These are phyloP conservation scores for Oxytorus armatus DNA, from an alignment of 2,888 invertebrate genomes.

Conservation along the genomic window DNA sequence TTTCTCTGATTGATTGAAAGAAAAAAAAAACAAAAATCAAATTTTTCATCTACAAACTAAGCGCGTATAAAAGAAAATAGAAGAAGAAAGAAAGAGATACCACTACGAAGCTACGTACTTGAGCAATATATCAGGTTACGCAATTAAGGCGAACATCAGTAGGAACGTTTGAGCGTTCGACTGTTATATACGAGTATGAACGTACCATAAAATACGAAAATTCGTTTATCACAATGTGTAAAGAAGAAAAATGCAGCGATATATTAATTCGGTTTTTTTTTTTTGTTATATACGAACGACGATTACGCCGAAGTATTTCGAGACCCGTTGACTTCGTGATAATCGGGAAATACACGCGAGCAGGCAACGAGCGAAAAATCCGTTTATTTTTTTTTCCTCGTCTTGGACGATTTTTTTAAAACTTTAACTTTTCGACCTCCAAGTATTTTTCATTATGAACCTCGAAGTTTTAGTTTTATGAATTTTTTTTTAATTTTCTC, in stretches of 20 bases:
- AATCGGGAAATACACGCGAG: constrained; percentile 36
- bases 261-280: constrained; percentile 41
- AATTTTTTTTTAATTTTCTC: not conserved
- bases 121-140: constrained; percentile 68
- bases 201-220: constrained; percentile 68
- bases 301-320: constrained; percentile 31
- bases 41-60: constrained; percentile 57
- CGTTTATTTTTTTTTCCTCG: constrained; percentile 10
- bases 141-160: constrained; percentile 61
- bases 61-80: constrained; percentile 57
- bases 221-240: constrained; percentile 77
- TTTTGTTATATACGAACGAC: constrained; percentile 26
- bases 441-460: too few species aligned
- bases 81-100: constrained; percentile 55
- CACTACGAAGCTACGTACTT: constrained; percentile 67
- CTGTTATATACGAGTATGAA: constrained; percentile 52
- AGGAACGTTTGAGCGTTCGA: constrained; percentile 68
- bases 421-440: too few species aligned
- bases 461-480: too few species aligned
- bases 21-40: constrained; percentile 12
- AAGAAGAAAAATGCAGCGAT: constrained; percentile 73
- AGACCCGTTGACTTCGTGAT: constrained; percentile 32
- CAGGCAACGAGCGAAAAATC: constrained; percentile 52
- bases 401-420: not conserved
- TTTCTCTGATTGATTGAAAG: constrained; percentile 22